Percentiles rank a stretch among this genome's conserved stretches.
These are phyloP conservation scores for Clavelina lepadiformis DNA, from an alignment of 23 tunicate species.

Conservation along the genomic window DNA sequence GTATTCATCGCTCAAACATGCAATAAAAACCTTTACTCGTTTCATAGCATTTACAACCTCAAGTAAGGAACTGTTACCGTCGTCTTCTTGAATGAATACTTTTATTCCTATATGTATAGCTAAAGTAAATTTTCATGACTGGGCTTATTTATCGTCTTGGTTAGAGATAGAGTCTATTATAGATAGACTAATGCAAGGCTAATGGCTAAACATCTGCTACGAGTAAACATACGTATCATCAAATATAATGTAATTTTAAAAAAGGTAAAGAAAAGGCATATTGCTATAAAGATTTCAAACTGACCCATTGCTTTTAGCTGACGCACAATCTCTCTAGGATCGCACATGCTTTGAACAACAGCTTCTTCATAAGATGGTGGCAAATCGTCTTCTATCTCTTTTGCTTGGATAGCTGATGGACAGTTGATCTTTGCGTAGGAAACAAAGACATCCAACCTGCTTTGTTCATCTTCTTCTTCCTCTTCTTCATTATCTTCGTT, in stretches of 20 bases:
- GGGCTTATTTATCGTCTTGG: neutral
- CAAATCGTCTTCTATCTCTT: constrained; percentile 23
- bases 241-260: no score
- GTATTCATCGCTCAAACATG: constrained; percentile 93
- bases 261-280: no score
- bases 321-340: constrained; percentile 77
- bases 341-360: constrained; percentile 54
- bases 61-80: constrained; percentile 25
- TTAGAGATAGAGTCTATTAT: neutral
- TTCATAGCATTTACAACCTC: constrained; percentile 56
- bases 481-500: neutral
- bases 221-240: no score
- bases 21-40: constrained; percentile 64
- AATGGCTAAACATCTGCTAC: no score
- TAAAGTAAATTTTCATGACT: neutral
- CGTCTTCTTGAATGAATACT: constrained; percentile 43
- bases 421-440: constrained; percentile 85
- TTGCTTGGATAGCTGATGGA: constrained; percentile 50
- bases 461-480: constrained; percentile 2
- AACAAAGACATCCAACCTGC: constrained; percentile 52
- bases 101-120: constrained; percentile 50
- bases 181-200: no score
- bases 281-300: no score
- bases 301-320: constrained; percentile 57
- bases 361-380: constrained; percentile 91